These are phyloP conservation scores for Drosophila ogumai DNA, from an alignment of 1,140 invertebrate species.

Conservation along the genomic window DNA sequence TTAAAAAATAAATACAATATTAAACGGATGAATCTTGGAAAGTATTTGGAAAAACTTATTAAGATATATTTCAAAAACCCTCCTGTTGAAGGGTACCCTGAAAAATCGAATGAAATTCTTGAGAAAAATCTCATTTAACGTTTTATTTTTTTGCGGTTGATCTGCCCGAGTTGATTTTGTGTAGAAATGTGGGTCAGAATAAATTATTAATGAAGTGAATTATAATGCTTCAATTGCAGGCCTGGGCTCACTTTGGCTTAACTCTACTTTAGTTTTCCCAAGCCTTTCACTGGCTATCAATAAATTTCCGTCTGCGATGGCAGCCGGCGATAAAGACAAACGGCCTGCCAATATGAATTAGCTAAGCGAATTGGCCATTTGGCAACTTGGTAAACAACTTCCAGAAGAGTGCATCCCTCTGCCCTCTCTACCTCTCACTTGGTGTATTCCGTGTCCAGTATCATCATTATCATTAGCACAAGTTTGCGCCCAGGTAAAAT, in stretches of 20 bases:
- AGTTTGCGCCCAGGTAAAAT: constrained; percentile 58
- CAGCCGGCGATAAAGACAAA: constrained; percentile 78
- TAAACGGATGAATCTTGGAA: neutral
- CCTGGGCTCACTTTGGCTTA: constrained; percentile 26
- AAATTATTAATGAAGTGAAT: constrained; percentile 64
- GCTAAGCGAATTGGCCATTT: constrained; percentile 82
- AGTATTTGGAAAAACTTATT: neutral
- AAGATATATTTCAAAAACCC: neutral
- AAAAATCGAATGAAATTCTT: neutral
- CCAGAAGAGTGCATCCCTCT: constrained; percentile 33
- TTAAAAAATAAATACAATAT: neutral
- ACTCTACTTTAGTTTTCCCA: constrained; percentile 31
- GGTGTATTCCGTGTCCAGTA: constrained; percentile 48
- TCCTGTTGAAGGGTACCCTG: neutral
- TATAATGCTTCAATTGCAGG: constrained; percentile 53
- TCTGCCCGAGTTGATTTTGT: constrained; percentile 32
- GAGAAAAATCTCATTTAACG: constrained; percentile 35
- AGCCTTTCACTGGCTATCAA: constrained; percentile 81
- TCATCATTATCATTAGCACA: constrained; percentile 82
- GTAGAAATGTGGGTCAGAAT: constrained; percentile 56
- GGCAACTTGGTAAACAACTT: constrained; percentile 75
- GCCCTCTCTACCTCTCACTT: constrained; percentile 1
- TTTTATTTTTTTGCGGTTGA: constrained; percentile 19
- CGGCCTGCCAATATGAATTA: constrained; percentile 81
- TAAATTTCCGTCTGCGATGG: constrained; percentile 69